Evolutionary conservation across 1,140 invertebrate genomes (phyloP), one percentile per base, ranked within the genome.

Genomic region (Drosophila chauvacae): DNA sequence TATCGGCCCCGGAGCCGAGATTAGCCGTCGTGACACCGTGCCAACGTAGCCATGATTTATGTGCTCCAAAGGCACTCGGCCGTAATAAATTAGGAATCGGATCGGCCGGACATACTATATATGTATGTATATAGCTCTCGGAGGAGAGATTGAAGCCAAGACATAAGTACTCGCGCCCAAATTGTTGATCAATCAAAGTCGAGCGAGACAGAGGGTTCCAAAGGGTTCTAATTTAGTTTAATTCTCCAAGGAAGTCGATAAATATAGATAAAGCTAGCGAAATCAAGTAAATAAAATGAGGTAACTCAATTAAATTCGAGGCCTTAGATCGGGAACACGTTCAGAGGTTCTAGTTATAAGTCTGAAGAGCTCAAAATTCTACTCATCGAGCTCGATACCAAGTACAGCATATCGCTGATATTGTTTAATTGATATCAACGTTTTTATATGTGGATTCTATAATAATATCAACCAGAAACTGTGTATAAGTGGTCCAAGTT

Each of bases 161-260:
- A 10, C 33, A 47, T 35, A 35, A 58, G 37, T 41, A 35, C 39
- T 30, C 28, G 18, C 11, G 1, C 0, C 18, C n/a, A 56, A 37
- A 59, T 16, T 30, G 64, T 69, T 77, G 74, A 77, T 77, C 74
- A 77, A 77, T 77, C 74, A 76, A 76, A 76, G 72, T 76, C 61
- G 28, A 18, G 41, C n/a, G 30, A 20, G 10, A 3, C 11, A 33
- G 9, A 48, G 20, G 39, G 18, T 47, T 56, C n/a, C 2, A 18
- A 53, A 51, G 10, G 6, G 10, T 18, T 51, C 1, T 2, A 7
- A 14, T 9, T 26, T 48, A 10, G 23, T n/a, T 50, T 18, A 10
- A 13, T 16, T 35, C 3, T 20, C 7, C 4, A 35, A 14, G 2
- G 7, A 16, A 14, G 4, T n/a, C 18, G 14, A 55, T 37, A 55